These are phyloP conservation scores for Drosophila arizonae DNA, from an alignment of 1,140 invertebrate genomes.

Conservation along the genomic window DNA sequence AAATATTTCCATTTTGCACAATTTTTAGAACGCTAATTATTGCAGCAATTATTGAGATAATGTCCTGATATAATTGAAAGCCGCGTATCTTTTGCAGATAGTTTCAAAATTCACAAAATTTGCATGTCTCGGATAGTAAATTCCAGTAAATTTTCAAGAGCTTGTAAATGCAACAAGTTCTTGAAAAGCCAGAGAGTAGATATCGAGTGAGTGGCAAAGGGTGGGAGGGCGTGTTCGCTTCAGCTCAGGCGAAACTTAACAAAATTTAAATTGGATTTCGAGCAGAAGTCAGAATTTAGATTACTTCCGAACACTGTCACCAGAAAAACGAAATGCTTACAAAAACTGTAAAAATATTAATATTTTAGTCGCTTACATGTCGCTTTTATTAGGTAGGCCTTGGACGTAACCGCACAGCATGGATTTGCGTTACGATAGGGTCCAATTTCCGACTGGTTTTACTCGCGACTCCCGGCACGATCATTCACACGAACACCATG, in stretches of 20 bases:
- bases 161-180: neutral
- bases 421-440: conserved; percentile 14
- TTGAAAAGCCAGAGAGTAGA: neutral
- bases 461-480: conserved; percentile 8
- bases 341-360: neutral
- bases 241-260: neutral
- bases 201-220: neutral
- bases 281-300: neutral
- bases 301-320: conserved; percentile 2
- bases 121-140: conserved; percentile 1
- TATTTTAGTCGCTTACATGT: conserved; percentile 2
- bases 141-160: neutral
- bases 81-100: neutral
- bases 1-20: neutral
- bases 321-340: conserved; percentile 4
- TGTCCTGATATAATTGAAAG: neutral
- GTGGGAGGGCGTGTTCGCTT: too few relatives aligned
- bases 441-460: neutral
- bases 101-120: neutral
- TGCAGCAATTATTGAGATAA: neutral
- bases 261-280: neutral
- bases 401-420: conserved; percentile 14
- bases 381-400: conserved; percentile 11
- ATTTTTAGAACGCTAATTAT: neutral
- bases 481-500: conserved; percentile 1